Evolutionary conservation across 2,113 vertebrate species (phyloP).

Genomic region (Oreochromis tanganicae): DNA sequence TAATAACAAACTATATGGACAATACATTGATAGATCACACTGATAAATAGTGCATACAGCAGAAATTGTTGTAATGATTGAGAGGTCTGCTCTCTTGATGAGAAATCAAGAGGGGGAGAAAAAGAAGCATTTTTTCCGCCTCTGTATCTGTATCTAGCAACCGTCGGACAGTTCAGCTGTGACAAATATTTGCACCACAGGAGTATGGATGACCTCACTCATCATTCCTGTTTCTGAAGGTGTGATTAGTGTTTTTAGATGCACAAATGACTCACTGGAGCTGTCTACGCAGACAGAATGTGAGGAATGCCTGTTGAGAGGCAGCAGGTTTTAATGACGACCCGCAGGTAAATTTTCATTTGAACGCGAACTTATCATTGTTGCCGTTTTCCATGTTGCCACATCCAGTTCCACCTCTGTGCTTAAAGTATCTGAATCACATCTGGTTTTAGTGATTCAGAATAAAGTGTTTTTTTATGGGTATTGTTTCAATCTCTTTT

Average conservation of each 20-base stretch:
- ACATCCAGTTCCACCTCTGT: background rate
- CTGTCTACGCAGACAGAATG: slow-evolving; percentile 21
- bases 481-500: slow-evolving; percentile 40
- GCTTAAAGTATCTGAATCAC: background rate
- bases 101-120: background rate
- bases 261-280: background rate
- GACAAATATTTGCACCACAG: background rate
- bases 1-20: background rate
- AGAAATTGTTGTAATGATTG: background rate
- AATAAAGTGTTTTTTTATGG: slow-evolving; percentile 6
- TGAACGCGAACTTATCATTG: slow-evolving; percentile 23
- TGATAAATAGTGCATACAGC: background rate
- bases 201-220: background rate
- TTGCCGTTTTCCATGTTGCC: slow-evolving; percentile 23
- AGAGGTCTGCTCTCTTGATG: background rate
- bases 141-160: background rate
- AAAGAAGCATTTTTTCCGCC: background rate
- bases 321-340: slow-evolving; percentile 9
- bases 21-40: background rate
- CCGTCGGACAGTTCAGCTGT: background rate
- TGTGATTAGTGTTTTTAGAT: background rate
- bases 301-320: slow-evolving; percentile 24
- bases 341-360: slow-evolving; percentile 25
- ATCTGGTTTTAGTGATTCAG: slow-evolving; percentile 40
- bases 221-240: background rate